These are phyloP conservation scores for Thera britannica DNA, from an alignment of 2,888 invertebrate genomes.

Conservation along the genomic window DNA sequence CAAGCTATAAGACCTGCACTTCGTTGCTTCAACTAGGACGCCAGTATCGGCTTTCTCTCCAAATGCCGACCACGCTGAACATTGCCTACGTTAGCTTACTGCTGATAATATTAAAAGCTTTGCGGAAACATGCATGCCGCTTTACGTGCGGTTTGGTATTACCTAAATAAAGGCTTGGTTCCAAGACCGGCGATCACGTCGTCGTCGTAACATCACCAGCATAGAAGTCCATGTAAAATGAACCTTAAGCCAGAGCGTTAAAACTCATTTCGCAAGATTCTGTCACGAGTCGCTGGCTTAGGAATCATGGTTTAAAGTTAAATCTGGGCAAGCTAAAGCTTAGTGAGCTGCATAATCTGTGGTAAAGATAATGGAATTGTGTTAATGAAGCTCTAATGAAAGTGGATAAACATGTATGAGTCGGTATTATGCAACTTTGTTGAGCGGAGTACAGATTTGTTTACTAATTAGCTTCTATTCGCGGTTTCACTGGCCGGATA, in stretches of 20 bases:
- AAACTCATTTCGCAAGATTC: neutral
- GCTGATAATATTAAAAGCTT: neutral
- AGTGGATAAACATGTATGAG: neutral
- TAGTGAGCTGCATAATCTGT: neutral
- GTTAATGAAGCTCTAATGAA: conserved; percentile 4
- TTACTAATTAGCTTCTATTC: too few relatives aligned
- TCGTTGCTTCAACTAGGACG: neutral
- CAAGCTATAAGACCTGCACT: too few relatives aligned
- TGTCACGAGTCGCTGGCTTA: neutral
- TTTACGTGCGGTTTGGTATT: neutral
- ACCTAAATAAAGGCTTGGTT: neutral
- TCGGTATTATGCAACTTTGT: too few relatives aligned
- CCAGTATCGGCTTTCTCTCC: neutral
- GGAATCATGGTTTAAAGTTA: neutral
- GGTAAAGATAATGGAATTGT: neutral
- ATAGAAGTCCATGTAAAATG: too few relatives aligned
- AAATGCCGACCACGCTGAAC: neutral
- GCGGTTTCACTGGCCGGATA: too few relatives aligned
- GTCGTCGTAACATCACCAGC: too few relatives aligned
- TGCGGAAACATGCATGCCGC: neutral
- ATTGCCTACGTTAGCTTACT: neutral
- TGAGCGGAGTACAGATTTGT: too few relatives aligned
- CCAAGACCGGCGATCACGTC: neutral
- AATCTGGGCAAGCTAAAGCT: neutral
- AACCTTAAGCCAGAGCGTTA: neutral